Conservation (phyloP, 2,113 vertebrate genomes). For the Scomber scombrus region DNA sequence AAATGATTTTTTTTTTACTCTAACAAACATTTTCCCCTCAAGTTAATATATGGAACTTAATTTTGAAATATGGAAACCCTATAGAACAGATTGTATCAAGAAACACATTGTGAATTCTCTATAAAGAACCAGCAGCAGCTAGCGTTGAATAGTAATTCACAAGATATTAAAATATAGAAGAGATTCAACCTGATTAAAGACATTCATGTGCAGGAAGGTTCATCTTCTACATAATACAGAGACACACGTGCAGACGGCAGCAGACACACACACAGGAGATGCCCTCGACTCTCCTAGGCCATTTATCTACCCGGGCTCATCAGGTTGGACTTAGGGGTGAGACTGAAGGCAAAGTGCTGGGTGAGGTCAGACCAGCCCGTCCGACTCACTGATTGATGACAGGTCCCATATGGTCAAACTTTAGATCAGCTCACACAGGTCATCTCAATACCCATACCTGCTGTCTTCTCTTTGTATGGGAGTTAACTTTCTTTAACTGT, state of each 20-base stretch:
- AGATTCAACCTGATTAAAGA: slow-evolving; percentile 11
- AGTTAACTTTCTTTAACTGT: no score
- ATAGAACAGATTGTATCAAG: background rate
- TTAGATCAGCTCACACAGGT: slow-evolving; percentile 9
- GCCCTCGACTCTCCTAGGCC: background rate
- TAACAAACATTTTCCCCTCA: no score
- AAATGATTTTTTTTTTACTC: no score
- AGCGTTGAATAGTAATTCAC: slow-evolving; percentile 23
- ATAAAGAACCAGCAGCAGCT: slow-evolving; percentile 5
- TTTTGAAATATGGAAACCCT: background rate
- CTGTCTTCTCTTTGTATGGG: no score
- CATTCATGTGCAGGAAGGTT: background rate
- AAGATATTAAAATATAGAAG: slow-evolving; percentile 10
- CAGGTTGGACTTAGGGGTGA: slow-evolving; percentile 10
- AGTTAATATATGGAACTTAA: no score
- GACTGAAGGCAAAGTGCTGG: background rate
- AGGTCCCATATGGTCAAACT: slow-evolving; percentile 34
- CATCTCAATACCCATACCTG: background rate
- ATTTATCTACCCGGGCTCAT: slow-evolving; percentile 19
- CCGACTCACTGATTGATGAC: slow-evolving; percentile 22
- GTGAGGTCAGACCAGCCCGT: slow-evolving; percentile 27
- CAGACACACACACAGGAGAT: background rate
- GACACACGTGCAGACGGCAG: no score
- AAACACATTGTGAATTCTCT: background rate
- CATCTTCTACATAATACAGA: background rate